Conservation (phyloP, 2,888 invertebrate species). For the Achlya flavicornis region DNA sequence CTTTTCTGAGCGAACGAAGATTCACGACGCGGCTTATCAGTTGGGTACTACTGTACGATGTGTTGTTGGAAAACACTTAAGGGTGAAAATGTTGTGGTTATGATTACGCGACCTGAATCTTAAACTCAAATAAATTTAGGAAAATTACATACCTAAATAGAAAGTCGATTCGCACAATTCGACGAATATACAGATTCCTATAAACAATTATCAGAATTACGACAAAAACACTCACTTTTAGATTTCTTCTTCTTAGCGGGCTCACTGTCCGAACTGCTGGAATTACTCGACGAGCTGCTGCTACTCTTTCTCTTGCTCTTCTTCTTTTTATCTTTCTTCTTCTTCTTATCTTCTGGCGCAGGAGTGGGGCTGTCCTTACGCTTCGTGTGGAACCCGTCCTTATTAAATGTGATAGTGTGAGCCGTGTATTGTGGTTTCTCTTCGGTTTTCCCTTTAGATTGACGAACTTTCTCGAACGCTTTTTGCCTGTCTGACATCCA, state of each 20-base stretch:
- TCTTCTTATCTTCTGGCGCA: constrained; percentile 72
- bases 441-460: constrained; percentile 51
- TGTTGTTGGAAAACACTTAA: too few species aligned
- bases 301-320: constrained; percentile 79
- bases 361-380: constrained; percentile 53
- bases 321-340: constrained; percentile 77
- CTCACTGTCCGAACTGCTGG: constrained; percentile 61
- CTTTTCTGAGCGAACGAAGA: too few species aligned
- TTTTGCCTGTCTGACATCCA: constrained; percentile 93
- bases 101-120: too few species aligned
- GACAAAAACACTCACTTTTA: constrained; percentile 41
- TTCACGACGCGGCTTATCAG: too few species aligned
- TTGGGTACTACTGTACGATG: too few species aligned
- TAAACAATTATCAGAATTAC: not conserved
- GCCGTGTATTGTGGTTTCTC: constrained; percentile 68
- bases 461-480: constrained; percentile 83
- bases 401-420: constrained; percentile 59
- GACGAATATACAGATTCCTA: too few species aligned
- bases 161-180: too few species aligned
- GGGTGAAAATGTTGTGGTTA: too few species aligned
- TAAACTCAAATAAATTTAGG: too few species aligned
- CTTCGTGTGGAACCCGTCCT: constrained; percentile 77
- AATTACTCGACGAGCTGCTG: constrained; percentile 55
- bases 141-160: too few species aligned
- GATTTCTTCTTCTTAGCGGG: constrained; percentile 84